A percentile compares a stretch with the other conserved stretches of the same genome.
phyloP scores from a whole-genome alignment of 1,140 invertebrate species.

The Ridgeia piscesae region DNA sequence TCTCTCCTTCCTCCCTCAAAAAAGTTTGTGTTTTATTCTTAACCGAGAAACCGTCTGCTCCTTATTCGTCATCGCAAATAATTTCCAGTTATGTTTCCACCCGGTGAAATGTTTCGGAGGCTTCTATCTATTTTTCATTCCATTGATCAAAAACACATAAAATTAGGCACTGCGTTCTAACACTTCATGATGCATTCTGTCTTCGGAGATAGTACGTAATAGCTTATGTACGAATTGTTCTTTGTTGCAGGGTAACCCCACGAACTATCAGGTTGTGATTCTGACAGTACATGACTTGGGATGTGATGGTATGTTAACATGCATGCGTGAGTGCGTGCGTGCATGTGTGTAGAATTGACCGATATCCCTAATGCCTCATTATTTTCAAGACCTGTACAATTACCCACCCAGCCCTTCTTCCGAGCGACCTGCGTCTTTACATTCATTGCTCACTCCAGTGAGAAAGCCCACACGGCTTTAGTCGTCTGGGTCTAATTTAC shows the following conservation, averaged over 20 bases:
- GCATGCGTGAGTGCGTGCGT: too few relatives aligned
- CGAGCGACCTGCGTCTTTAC: too few relatives aligned
- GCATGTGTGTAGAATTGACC: neutral
- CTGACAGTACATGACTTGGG: constrained; percentile 87
- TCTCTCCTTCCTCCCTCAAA: neutral
- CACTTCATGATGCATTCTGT: too few relatives aligned
- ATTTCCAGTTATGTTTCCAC: neutral
- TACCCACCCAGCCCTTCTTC: too few relatives aligned
- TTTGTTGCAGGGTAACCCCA: constrained; percentile 70
- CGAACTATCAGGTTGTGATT: constrained; percentile 78
- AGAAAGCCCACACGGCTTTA: too few relatives aligned
- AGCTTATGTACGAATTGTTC: neutral
- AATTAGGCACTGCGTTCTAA: neutral
- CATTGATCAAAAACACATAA: neutral
- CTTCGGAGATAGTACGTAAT: neutral
- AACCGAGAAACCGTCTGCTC: too few relatives aligned
- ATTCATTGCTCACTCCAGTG: too few relatives aligned
- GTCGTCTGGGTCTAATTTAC: too few relatives aligned
- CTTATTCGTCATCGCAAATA: neutral
- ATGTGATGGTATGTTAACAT: constrained; percentile 77
- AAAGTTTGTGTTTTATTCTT: neutral
- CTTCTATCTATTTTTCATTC: neutral
- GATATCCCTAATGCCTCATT: too few relatives aligned
- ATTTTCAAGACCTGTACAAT: too few relatives aligned
- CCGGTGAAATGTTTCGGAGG: neutral